Evolutionary conservation across 2,888 invertebrate genomes (phyloP).

Genomic region (Parthenolecanium corni): DNA sequence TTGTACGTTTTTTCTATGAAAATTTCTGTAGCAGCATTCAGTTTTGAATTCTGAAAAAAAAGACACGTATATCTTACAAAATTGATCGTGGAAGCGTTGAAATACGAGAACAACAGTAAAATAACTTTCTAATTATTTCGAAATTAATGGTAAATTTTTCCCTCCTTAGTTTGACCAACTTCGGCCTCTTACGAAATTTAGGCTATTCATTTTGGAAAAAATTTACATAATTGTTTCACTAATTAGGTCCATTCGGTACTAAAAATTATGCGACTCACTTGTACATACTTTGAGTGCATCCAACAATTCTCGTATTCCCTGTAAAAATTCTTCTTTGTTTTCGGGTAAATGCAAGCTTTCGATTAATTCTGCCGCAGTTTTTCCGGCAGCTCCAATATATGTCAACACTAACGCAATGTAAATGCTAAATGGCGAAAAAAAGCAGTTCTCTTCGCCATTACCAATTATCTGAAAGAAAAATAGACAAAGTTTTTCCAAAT

Average conservation of each 20-base stretch:
- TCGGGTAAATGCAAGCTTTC: slow-evolving; percentile 29
- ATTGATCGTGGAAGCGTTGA: too few species aligned
- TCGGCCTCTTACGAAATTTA: too few species aligned
- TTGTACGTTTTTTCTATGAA: slow-evolving; percentile 48
- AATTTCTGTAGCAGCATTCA: slow-evolving; percentile 60
- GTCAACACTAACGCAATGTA: slow-evolving; percentile 42
- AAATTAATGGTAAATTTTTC: too few species aligned
- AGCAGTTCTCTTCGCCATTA: slow-evolving; percentile 28
- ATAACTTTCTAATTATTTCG: too few species aligned
- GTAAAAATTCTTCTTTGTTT: slow-evolving; percentile 26
- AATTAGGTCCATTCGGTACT: too few species aligned
- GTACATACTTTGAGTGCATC: slow-evolving; percentile 32
- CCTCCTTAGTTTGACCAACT: too few species aligned
- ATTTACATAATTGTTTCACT: too few species aligned
- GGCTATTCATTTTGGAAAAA: too few species aligned
- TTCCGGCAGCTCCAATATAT: slow-evolving; percentile 32
- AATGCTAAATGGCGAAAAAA: slow-evolving; percentile 45
- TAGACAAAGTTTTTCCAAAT: too few species aligned
- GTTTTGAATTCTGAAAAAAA: slow-evolving; percentile 37
- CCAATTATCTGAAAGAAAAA: not conserved
- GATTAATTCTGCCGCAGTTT: slow-evolving; percentile 33
- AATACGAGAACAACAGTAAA: too few species aligned
- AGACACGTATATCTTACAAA: too few species aligned
- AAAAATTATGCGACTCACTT: too few species aligned
- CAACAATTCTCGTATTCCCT: slow-evolving; percentile 29